Evolutionary conservation across 2,888 invertebrate species (phyloP), one percentile per base, ranked within the genome.

Genomic region (Drosophila kambysellisi): DNA sequence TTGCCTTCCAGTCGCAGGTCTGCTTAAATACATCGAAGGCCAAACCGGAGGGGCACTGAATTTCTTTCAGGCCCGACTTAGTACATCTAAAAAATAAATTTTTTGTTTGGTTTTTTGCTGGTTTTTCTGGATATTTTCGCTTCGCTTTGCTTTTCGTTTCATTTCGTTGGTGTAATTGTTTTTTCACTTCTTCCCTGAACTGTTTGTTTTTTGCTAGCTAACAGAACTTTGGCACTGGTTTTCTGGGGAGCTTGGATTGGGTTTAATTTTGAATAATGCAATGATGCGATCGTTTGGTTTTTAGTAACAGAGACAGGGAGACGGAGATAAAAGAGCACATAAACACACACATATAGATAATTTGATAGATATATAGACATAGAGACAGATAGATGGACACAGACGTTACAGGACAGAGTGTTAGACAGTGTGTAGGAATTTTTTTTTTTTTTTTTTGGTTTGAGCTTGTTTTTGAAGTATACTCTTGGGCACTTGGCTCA

Each of bases 1-100:
- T 97, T 95, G 97, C 97, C 96, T 98, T 98, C 98, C 98, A 98
- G 96, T 98, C 98, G 95, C 98, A 98, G 94, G 98, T 98, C 95
- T 98, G 98, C 95, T 98, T 98, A 95, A 97, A 97, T 95, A 98
- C 96, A 96, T 98, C 98, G 96, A 98, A 98, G 95, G 98, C 96
- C 96, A 98, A 95, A 95, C 98, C 98, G 94, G 97, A 97, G 94
- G 98, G 98, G 95, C 98, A 98, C 95, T 97, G 97, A 95, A 98
- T 97, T 96, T 97, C 97, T 96, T 97, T 97, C 95, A 97, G 96
- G 95, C 97, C 97, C 95, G 97, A 97, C 95, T 96, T 97, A 95
- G 97, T 97, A 96, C 97, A 97, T 93, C 93, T 93, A 91, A 84
- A 88, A 85, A 83, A 82, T 76, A 82, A 83, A 86, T 64, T 82